Conservation (phyloP, 2,888 invertebrate species). For the Pseudococcus longispinus region DNA sequence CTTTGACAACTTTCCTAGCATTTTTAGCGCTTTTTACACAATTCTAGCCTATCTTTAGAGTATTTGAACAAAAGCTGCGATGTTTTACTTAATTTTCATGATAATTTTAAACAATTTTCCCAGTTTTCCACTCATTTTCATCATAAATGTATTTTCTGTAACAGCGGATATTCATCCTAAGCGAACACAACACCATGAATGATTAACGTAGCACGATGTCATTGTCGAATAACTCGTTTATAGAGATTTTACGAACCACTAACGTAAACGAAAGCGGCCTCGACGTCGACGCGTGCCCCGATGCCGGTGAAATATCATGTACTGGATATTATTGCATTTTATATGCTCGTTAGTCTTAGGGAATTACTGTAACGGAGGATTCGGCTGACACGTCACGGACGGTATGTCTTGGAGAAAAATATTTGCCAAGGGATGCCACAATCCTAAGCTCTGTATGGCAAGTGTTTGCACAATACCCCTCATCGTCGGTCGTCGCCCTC, state of each 20-base stretch:
- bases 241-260: neutral
- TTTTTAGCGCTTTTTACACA: too few relatives aligned
- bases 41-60: too few relatives aligned
- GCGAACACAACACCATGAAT: too few relatives aligned
- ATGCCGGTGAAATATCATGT: neutral
- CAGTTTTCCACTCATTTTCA: too few relatives aligned
- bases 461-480: neutral
- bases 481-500: neutral
- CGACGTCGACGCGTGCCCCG: neutral
- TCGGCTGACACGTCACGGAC: neutral
- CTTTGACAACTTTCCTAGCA: too few relatives aligned
- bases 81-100: too few relatives aligned
- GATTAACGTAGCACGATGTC: too few relatives aligned
- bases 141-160: too few relatives aligned
- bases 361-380: neutral
- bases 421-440: constrained; percentile 18
- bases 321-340: constrained; percentile 11
- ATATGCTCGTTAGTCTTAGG: constrained; percentile 11
- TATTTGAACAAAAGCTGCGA: too few relatives aligned
- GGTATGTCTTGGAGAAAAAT: neutral
- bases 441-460: neutral
- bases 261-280: neutral
- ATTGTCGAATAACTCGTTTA: neutral
- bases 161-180: too few relatives aligned
- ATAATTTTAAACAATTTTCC: too few relatives aligned